Evolutionary conservation across 2,888 invertebrate species (phyloP).

Genomic region (Belgica antarctica): DNA sequence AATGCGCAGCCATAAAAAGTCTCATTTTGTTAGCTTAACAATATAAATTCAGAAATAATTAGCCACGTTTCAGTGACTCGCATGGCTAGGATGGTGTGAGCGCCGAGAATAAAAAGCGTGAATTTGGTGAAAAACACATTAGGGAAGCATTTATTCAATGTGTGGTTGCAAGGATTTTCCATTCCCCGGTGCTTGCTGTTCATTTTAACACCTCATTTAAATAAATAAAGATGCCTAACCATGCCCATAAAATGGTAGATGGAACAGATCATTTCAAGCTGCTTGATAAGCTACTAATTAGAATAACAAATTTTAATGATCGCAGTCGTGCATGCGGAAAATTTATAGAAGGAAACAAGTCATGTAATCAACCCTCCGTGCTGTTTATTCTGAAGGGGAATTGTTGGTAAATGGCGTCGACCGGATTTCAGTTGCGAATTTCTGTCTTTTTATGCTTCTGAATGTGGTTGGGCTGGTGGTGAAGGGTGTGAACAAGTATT

Average conservation of each 20-base stretch:
- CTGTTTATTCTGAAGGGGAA: too few species aligned
- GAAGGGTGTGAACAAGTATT: too few species aligned
- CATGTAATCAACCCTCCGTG: too few species aligned
- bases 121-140: too few species aligned
- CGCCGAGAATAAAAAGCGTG: too few species aligned
- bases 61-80: conserved; percentile 37
- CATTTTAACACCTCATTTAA: conserved; percentile 37
- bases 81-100: conserved; percentile 1
- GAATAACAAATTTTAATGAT: conserved; percentile 41
- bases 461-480: too few species aligned
- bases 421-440: too few species aligned
- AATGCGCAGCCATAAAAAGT: conserved; percentile 14
- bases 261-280: conserved; percentile 4
- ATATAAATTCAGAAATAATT: conserved; percentile 30
- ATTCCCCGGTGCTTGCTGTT: not conserved
- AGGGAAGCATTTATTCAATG: not conserved
- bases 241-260: conserved; percentile 34
- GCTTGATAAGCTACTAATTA: conserved; percentile 39
- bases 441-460: too few species aligned
- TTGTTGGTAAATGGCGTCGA: not conserved
- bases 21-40: conserved; percentile 31
- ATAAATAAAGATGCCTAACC: conserved; percentile 29
- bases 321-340: conserved; percentile 10
- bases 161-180: conserved; percentile 1
- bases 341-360: not conserved